Evolutionary conservation across 1,140 invertebrate genomes (phyloP), one percentile per base, ranked within the genome.

Genomic region (Ylistrum balloti): DNA sequence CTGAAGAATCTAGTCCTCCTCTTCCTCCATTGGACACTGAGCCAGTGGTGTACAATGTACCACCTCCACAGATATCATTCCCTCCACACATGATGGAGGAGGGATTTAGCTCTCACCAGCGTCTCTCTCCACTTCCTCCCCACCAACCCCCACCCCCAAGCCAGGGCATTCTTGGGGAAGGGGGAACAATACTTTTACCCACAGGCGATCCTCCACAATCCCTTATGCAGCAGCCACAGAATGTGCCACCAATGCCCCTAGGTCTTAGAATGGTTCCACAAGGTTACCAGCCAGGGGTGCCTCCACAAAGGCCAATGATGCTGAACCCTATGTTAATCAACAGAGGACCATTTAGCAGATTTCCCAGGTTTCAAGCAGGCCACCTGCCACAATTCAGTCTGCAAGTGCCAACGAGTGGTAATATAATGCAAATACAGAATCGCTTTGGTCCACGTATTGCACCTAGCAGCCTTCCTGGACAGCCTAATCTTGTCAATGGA

Each of bases 361-460:
- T 92, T 41, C 87, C 87, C 3, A 38, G 89, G 35, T 56, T 91
- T 10, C 90, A 91, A 17, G 85, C 91, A 41, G 90, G 91, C 0
- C 89, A 92, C 34, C 86, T 89, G 17, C 92, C 90, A 10, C 90
- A 86, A n/a, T 91, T 94, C 48, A 91, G 92, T 28, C 89, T 92
- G 41, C 92, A 92, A 56, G 90, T 94, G 15, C 90, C 91, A 34
- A 90, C 91, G 17, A 90, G 86, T 38, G 92, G 89, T 11, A 91
- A 87, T 15, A 85, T 89, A 34, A 33, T 93, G 33, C 90, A 91
- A 33, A 17, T 92, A 0, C 93, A 92, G 87, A 92, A 91, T 35
- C 92, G 89, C 28, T 93, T 93, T 85, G 88, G 90, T 34, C 91
- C 91, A n/a, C 88, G 91, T 32, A 91, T 94, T 28, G 90, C 90